Base-by-base conservation (phyloP, 2,888 invertebrate genomes). In the Ommatoiulus sabulosus region DNA sequence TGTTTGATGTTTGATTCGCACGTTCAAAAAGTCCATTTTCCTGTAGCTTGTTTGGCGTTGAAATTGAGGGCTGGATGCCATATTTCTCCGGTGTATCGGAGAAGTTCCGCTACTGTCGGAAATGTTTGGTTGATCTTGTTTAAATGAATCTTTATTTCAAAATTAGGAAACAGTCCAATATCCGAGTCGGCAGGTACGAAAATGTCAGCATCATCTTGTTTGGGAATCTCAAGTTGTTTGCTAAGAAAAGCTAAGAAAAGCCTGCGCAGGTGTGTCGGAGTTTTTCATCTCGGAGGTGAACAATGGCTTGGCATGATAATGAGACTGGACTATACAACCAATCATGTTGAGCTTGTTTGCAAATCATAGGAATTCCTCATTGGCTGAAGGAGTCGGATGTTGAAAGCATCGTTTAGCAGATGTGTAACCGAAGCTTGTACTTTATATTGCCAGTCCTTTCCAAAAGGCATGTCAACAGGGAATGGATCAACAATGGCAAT, bases 361-460 rank as follows among this genome's bases (percentile, higher is more conserved):
- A n/a, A 86, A 8, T 35, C 86, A 86, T 6, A n/a, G 24, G 12
- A 86, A 86, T 24, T 86, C n/a, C 12, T 87, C 52, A 20, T 48
- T 52, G 57, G 80, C 46, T 1, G 72, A 72, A 5, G 88, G 88
- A 3, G 88, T 24, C 57, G 10, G 4, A 88, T 88, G 63, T 44
- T 43, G 24, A 88, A n/a, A 8, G 17, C 24, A 35, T 84, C 88
- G 85, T 57, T 84, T n/a, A 84, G 72, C n/a, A 72, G 72, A 17
- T 15, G 17, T 8, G 72, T 57, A 17, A 88, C 24, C 24, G 44
- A 17, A 24, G 88, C 88, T 20, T 88, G 84, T 35, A 88, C 88
- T n/a, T 44, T 7, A 35, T 43, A 43, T 88, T 88, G 80, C 88
- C 88, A 88, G 15, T 88, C 88, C 24, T 57, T 88, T 10, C 88